Evolutionary conservation across 2,888 invertebrate species (phyloP), one percentile per base, ranked within the genome.

Genomic region (Tipula lateralis): DNA sequence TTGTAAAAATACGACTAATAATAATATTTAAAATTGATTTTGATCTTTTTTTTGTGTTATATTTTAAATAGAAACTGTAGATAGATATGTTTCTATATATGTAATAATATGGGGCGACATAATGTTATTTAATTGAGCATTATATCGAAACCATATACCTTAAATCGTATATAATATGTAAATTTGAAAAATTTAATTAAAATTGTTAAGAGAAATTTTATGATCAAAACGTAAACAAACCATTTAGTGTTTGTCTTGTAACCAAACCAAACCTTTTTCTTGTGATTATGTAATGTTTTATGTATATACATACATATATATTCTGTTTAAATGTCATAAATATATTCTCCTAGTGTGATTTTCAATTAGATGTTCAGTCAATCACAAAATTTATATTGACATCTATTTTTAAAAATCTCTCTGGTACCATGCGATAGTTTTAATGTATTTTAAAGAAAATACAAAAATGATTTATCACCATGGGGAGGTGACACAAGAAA

Each of bases 21-120:
- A 66, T 66, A 66, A 66, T 66, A 66, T 66, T 66, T 66, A 66
- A 66, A 66, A 66, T 66, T 66, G 66, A 66, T 66, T 66, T 66
- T 24, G 24, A 66, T 66, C 66, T 66, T 66, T 44, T 34, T n/a
- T 50, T 16, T 16, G 7, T 66, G 24, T 66, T 66, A 24, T 66
- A 24, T 16, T 50, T n/a, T n/a, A 44, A 3, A n/a, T 44, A 44
- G 44, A 44, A 44, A 44, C 44, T 44, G 44, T 44, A 44, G 16
- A 44, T 44, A 44, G 44, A 44, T n/a, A 44, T 44, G 16, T 24
- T 66, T 24, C 39, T 39, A 39, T n/a, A n/a, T n/a, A 66, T 66
- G 9, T 66, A 66, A n/a, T 44, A n/a, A n/a, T 44, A 44, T 44
- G 44, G 9, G 66, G 66, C 66, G 66, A 66, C 66, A 66, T 66